Conservation (phyloP, 2,797 vertebrate species). For the Arnoldichthys spilopterus region DNA sequence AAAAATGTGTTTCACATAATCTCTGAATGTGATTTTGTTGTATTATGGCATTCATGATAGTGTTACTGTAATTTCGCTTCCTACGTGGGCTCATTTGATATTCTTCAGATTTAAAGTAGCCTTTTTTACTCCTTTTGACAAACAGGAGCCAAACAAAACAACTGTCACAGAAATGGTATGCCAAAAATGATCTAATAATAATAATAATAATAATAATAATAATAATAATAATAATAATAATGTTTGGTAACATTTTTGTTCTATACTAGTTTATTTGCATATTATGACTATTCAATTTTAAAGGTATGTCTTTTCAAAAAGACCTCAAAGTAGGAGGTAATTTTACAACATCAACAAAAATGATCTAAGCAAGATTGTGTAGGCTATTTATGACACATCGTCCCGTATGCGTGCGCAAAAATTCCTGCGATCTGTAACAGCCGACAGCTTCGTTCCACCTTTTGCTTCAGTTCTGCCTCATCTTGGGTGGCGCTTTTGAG, state of each 20-base stretch:
- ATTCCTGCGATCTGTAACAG: slow-evolving; percentile 41
- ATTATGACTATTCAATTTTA: slow-evolving; percentile 81
- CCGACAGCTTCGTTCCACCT: neutral
- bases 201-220: slow-evolving; percentile 66
- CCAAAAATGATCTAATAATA: slow-evolving; percentile 55
- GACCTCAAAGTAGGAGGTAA: slow-evolving; percentile 80
- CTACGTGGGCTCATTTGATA: neutral
- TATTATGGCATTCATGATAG: neutral
- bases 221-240: slow-evolving; percentile 61
- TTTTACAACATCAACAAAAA: slow-evolving; percentile 65
- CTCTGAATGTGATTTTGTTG: slow-evolving; percentile 27
- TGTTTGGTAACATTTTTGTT: slow-evolving; percentile 78
- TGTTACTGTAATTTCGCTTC: neutral
- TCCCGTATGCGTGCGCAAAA: slow-evolving; percentile 35
- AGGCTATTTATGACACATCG: slow-evolving; percentile 59
- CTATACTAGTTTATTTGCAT: slow-evolving; percentile 85
- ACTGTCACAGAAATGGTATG: slow-evolving; percentile 39
- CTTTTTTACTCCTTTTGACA: slow-evolving; percentile 21
- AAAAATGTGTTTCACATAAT: neutral
- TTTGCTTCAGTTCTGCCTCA: slow-evolving; percentile 19
- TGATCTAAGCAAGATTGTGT: slow-evolving; percentile 46
- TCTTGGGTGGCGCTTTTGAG: neutral
- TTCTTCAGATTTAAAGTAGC: neutral
- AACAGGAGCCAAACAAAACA: slow-evolving; percentile 51
- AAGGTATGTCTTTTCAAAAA: slow-evolving; percentile 80